Evolutionary conservation across 2,797 vertebrate genomes (phyloP), one percentile per base, ranked within the genome.

Genomic region (Gambusia yucatana): DNA sequence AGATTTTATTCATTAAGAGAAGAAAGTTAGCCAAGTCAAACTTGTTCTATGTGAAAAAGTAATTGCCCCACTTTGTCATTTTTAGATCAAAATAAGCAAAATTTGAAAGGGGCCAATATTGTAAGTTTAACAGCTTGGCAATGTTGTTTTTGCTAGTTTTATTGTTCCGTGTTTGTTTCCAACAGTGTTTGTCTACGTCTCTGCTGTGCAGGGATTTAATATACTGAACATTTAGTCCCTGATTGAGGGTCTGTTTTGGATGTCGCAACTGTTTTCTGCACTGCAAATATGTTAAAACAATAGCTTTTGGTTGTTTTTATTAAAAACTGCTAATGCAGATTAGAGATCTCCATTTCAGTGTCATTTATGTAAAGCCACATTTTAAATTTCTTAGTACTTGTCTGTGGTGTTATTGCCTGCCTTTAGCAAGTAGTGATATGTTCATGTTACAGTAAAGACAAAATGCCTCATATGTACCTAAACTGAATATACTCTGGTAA

Each of bases 151-250:
- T 14, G 16, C 39, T 7, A 71, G n/a, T 77, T 73, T 30, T n/a
- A 67, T 41, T 22, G 10, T 70, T 36, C 74, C n/a, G 1, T 78
- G 28, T 55, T 43, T 28, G n/a, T 77, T n/a, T 77, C 25, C 41
- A 65, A 4, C 33, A 1, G 4, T 14, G 36, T 82, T 76, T 72
- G 63, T 86, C 33, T 72, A 73, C 48, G 4, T 86, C 84, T 88
- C 93, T 93, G 93, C 94, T 90, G 93, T 93, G 94, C 93, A 93
- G 93, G 88, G 88, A 78, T 82, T 84, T 81, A 67, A 84, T 84
- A 52, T 80, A 73, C 75, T 82, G 52, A 86, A 81, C 55, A 78
- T 78, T 82, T 81, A 28, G 75, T 75, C 50, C 55, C 70, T 14
- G 59, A 74, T 61, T 86, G 78, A 85, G 79, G 84, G 74, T 77